Percentiles rank a stretch among this genome's conserved stretches.
Conservation (phyloP, 2,113 vertebrate genomes). For the Rhodinocichla rosea region DNA sequence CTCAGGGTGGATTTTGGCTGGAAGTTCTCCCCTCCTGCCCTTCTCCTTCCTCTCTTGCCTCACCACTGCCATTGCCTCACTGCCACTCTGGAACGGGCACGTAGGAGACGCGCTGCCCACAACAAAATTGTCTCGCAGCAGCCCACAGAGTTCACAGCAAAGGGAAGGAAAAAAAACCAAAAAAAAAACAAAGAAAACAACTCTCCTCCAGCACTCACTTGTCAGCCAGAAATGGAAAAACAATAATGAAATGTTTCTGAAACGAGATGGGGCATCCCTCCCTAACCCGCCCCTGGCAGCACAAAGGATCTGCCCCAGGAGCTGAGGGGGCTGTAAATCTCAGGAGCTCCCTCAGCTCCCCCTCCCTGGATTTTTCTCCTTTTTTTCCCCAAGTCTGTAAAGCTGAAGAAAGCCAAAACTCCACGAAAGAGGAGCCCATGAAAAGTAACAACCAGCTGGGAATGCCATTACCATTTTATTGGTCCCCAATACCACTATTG, state of each 20-base stretch:
- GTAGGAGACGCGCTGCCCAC: constrained; percentile 1
- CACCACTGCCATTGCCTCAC: not conserved
- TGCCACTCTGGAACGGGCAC: not conserved
- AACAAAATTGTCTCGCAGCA: not conserved
- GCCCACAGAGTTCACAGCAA: constrained; percentile 21
- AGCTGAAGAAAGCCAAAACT: constrained; percentile 6
- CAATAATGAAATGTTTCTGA: not conserved
- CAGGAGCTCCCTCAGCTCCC: not conserved
- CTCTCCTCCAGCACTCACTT: not conserved
- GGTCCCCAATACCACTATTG: not conserved
- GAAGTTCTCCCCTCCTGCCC: not conserved
- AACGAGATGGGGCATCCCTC: not conserved
- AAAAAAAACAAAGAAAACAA: not conserved
- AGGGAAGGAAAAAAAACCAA: rapidly evolving
- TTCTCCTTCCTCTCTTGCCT: constrained; percentile 15
- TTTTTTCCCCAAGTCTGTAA: not conserved
- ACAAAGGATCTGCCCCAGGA: not conserved
- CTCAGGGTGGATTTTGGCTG: not conserved
- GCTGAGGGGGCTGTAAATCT: not conserved
- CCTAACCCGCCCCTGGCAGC: not conserved
- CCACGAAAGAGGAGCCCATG: not conserved
- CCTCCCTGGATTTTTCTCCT: not conserved
- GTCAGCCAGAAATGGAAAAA: constrained; percentile 13
- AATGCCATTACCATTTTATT: constrained; percentile 42
- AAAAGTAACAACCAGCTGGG: constrained; percentile 1